Evolutionary conservation across 2,113 vertebrate genomes (phyloP), one percentile per base, ranked within the genome.

Genomic region (Cinclus mexicanus): DNA sequence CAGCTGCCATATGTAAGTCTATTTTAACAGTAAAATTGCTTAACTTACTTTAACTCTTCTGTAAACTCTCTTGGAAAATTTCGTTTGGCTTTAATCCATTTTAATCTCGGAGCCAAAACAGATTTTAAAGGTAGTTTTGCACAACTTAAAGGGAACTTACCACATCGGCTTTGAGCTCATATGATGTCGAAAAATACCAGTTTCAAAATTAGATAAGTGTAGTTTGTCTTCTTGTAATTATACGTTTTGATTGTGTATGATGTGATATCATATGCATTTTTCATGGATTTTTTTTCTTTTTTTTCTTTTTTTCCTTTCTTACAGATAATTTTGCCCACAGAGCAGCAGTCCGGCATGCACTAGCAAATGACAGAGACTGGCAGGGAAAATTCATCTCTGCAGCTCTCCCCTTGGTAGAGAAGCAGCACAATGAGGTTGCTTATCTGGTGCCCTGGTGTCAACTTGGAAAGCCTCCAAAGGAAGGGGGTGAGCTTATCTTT

Each of bases 371-470:
- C 96, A 98, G 97, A 21, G 95, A 97, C 78, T 99, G 99, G 99
- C 97, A 98, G 35, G 98, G 97, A 39, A 97, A 98, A 83, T 98
- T 98, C 83, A 88, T 99, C 26, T 97, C 98, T 12, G 95, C 93
- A 90, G 97, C 91, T 47, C 92, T 98, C 8, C 96, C 98, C 10
- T 96, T 99, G 94, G 60, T 99, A 20, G 97, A 92, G 11, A 98
- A 98, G 47, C 99, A 99, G 92, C 98, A 98, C 79, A 99, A 97
- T 91, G 99, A 99, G 90, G 97, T 99, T 82, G 95, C 97, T 35
- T 99, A 99, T 70, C 89, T 99, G 87, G 98, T 99, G n/a, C 99
- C 99, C 2, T 99, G 99, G 99, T 98, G 98, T 93, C 97, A 97
- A 31, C 91, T 99, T 49, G 94, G 97, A 90, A 98, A 67, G 25